Percentiles rank a stretch among this genome's conserved stretches.
phyloP scores from a whole-genome alignment of 2,113 vertebrate genomes.

The Egretta garzetta region DNA sequence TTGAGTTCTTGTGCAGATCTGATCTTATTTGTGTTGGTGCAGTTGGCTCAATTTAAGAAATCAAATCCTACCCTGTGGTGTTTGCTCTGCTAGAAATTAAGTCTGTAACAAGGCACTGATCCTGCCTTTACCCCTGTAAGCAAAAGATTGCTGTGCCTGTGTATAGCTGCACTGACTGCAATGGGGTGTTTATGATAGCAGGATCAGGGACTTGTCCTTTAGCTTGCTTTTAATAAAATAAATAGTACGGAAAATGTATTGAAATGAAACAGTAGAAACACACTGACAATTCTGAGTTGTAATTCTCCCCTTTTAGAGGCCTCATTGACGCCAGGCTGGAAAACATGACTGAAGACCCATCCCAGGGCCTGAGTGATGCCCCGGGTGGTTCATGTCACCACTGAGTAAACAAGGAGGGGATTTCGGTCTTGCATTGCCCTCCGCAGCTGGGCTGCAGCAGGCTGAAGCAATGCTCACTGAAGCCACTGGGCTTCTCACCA shows the following conservation, averaged over 20 bases:
- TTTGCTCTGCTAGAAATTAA: background rate
- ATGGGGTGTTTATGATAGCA: rapidly evolving
- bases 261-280: background rate
- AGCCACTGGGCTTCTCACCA: background rate
- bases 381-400: background rate
- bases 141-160: background rate
- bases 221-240: background rate
- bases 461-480: background rate
- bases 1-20: background rate
- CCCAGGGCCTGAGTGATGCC: background rate
- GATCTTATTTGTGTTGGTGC: background rate
- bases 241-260: background rate
- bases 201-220: background rate
- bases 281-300: background rate
- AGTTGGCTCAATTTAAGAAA: background rate
- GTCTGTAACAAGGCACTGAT: background rate
- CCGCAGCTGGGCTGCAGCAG: background rate
- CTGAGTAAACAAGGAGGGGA: background rate
- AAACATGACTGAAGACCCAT: background rate
- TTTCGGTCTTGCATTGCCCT: background rate
- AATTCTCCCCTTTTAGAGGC: background rate
- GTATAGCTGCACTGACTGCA: background rate
- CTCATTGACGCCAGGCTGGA: background rate
- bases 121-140: background rate
- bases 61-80: background rate